Percentiles rank a stretch among this genome's conserved stretches.
These are phyloP conservation scores for Chalcis sispes DNA, from an alignment of 2,888 invertebrate species.

Conservation along the genomic window DNA sequence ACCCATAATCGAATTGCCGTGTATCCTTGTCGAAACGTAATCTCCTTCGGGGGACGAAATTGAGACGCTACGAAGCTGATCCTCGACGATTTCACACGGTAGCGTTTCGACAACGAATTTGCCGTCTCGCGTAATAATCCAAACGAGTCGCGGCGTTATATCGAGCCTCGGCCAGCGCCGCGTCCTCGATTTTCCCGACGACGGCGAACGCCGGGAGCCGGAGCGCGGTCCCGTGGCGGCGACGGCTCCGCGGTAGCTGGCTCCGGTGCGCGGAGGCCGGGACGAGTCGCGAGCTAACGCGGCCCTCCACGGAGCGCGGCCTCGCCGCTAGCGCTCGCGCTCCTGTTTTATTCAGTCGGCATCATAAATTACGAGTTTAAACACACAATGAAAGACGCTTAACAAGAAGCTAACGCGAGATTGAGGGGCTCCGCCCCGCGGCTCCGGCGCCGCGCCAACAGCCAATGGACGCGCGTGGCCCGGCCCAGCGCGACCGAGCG, in stretches of 20 bases:
- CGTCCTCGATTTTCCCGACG: background rate
- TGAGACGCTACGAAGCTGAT: too few species aligned
- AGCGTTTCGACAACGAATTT: too few species aligned
- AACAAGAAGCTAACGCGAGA: conserved; percentile 77
- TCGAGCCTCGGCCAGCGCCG: background rate
- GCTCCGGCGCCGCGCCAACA: conserved; percentile 63
- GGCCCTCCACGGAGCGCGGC: background rate
- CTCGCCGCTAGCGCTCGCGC: conserved; percentile 54
- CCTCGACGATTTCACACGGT: too few species aligned
- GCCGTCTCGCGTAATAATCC: too few species aligned
- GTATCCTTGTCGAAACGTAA: too few species aligned
- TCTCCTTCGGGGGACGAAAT: too few species aligned
- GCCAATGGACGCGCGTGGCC: conserved; percentile 47
- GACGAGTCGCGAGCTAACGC: background rate
- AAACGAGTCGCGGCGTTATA: too few species aligned
- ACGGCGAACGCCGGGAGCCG: background rate
- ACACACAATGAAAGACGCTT: conserved; percentile 77
- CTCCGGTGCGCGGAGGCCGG: background rate
- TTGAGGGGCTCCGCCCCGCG: conserved; percentile 74
- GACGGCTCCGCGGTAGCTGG: background rate
- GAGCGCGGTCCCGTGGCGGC: background rate
- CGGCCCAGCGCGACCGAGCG: too few species aligned
- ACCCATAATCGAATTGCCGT: too few species aligned
- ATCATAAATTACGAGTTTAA: conserved; percentile 77
- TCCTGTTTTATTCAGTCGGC: conserved; percentile 77